Base-by-base conservation (phyloP, 2,888 invertebrate genomes). In the Tuta absoluta region DNA sequence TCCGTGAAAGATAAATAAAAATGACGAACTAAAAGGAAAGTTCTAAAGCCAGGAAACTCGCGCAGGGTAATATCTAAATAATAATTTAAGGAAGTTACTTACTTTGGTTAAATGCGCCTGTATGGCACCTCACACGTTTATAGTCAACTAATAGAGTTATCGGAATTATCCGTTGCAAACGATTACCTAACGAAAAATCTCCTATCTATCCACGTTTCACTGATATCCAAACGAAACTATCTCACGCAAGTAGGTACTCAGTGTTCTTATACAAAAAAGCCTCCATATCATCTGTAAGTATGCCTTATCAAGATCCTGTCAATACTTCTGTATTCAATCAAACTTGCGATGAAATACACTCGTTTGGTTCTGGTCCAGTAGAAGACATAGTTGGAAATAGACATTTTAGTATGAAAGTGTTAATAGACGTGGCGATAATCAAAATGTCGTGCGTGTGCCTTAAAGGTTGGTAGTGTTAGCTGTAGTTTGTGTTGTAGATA, bases 361-460 rank as follows among this genome's bases (percentile, higher is more conserved):
- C 28, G 17, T 33, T 33, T 56, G 7, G 56, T 56, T 56, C 24
- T 56, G 56, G 28, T 33, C 56, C 33, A 49, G 24, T 12, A 28
- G 12, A n/a, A 19, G 51, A 33, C 8, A n/a, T 17, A 56, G 23
- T 56, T 33, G n/a, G 24, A 56, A 28, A 41, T 53, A 53, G 14
- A 10, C 14, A 21, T 23, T 19, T 48, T 53, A 53, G 23, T 10
- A 23, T 1, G 4, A 49, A 49, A 49, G 48, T 49, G 48, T 21
- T 49, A 49, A 51, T 12, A 51, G 17, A 0, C 48, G 17, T 19
- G 19, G 28, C 19, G 58, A 37, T 58, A 58, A 58, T 58, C 21
- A 38, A 59, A 38, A 59, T 59, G 60, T 60, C 41, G 23, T 21
- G 28, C n/a, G 28, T 1, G 0, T 12, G 21, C n/a, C n/a, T n/a